Evolutionary conservation across 2,888 invertebrate genomes (phyloP), one percentile per base, ranked within the genome.

Genomic region (Euzetes globulus): DNA sequence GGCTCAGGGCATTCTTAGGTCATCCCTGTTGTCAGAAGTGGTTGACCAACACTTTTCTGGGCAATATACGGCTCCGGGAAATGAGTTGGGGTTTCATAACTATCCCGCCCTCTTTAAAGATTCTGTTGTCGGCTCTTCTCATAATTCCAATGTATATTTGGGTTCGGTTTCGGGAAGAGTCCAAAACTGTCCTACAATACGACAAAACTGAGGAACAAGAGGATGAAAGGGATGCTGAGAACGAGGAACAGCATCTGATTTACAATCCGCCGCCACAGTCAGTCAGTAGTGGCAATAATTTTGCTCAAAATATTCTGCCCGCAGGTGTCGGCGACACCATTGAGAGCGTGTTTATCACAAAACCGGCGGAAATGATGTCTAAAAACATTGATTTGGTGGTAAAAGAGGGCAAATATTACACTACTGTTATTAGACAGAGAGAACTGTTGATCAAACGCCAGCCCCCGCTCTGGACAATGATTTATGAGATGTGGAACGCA

Each of bases 11-110:
- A 55, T 84, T 85, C 78, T 81, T 85, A 41, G 83, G 85, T 5
- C 85, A 85, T 78, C 84, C 84, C 7, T 83, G 83, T 76, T 85
- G 84, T 78, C 85, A 85, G 80, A 81, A 83, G 77, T 85, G 84
- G 84, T 80, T 85, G n/a, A 83, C 83, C 6, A 81, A 82, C 47
- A 81, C 83, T 71, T 82, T 84, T 75, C 82, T 80, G 73, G 83
- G 83, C 3, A 78, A 80, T 27, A 80, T 83, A 52, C 80, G 81
- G 33, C 79, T 83, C 5, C 79, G 82, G 50, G 83, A 83, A 50
- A 78, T 82, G 13, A 80, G 80, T 71, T 81, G 81, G 80, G 81
- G 81, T 1, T 71, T 81, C 11, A 78, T 80, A 27, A 79, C 80
- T 19, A 76, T 82, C 7, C 82, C 83, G 0, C 80, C 80, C 33